Evolutionary conservation across 2,797 vertebrate species (phyloP).

Genomic region (Galaxias olidus): DNA sequence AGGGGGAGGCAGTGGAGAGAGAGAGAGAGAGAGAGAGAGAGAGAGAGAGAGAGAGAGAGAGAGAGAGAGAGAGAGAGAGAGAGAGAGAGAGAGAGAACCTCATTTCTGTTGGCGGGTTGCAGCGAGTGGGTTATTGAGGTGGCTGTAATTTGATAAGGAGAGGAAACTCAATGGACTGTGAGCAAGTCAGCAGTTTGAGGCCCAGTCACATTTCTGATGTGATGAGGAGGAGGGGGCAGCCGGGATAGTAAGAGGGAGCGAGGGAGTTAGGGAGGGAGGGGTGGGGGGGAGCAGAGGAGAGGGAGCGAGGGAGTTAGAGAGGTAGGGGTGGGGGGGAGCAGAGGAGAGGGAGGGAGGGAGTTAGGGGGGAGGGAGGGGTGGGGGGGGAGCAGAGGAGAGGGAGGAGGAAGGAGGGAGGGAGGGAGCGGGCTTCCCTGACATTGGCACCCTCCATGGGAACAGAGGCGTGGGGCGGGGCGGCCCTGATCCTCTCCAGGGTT

Average conservation of each 20-base stretch:
- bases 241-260: slow-evolving; percentile 48
- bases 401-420: slow-evolving; percentile 19
- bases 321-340: neutral
- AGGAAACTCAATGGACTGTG: slow-evolving; percentile 75
- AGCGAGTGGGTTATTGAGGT: slow-evolving; percentile 79
- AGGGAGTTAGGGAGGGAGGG: neutral
- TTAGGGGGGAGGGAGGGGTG: slow-evolving; percentile 31
- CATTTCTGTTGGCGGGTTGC: slow-evolving; percentile 73
- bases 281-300: slow-evolving; percentile 22
- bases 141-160: slow-evolving; percentile 82
- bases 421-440: neutral
- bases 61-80: slow-evolving; percentile 38
- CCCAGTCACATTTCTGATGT: slow-evolving; percentile 76
- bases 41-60: slow-evolving; percentile 54
- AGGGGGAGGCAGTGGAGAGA: slow-evolving; percentile 40
- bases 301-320: neutral
- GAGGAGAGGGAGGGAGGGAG: neutral
- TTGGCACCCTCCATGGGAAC: too few relatives aligned
- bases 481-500: slow-evolving; percentile 23
- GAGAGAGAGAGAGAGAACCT: slow-evolving; percentile 63
- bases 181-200: slow-evolving; percentile 78
- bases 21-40: slow-evolving; percentile 26
- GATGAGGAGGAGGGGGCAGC: slow-evolving; percentile 61
- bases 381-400: slow-evolving; percentile 38
- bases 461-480: too few relatives aligned